Evolutionary conservation across 2,113 vertebrate genomes (phyloP).

Genomic region (Hypocryptadius cinnamomeus): DNA sequence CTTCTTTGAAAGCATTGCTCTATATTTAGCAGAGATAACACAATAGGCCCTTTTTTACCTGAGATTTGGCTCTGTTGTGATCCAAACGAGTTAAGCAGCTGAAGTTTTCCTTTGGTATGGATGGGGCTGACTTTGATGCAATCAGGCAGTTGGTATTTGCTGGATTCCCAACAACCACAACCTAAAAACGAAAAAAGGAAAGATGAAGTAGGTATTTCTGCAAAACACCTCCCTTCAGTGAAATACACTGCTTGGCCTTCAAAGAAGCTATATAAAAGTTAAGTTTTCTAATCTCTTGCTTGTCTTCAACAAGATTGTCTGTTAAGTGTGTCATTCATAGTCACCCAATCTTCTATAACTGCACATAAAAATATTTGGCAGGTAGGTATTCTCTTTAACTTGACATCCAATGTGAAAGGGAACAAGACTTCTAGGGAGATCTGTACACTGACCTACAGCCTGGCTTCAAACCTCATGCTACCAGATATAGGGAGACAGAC

Average conservation of each 20-base stretch:
- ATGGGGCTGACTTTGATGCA: constrained; percentile 90
- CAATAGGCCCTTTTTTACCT: constrained; percentile 67
- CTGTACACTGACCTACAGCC: neutral
- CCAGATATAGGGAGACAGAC: neutral
- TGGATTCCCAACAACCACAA: constrained; percentile 94
- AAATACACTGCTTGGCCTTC: neutral
- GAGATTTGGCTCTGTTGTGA: constrained; percentile 93
- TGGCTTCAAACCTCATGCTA: neutral
- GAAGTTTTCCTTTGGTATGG: constrained; percentile 98
- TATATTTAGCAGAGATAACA: neutral
- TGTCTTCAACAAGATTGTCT: neutral
- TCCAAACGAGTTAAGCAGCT: constrained; percentile 96
- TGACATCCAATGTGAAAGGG: neutral
- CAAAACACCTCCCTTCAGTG: neutral
- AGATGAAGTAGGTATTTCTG: neutral
- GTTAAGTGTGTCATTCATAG: rapidly evolving
- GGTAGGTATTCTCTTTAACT: neutral
- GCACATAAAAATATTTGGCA: neutral
- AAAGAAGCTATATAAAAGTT: neutral
- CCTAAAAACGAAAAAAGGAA: constrained; percentile 61
- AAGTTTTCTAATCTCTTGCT: neutral
- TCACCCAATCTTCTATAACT: neutral
- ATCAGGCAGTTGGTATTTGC: constrained; percentile 98
- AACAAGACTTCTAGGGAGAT: neutral
- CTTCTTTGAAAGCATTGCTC: neutral